Conservation (phyloP, 2,888 invertebrate species). For the Pyrgus malvae region DNA sequence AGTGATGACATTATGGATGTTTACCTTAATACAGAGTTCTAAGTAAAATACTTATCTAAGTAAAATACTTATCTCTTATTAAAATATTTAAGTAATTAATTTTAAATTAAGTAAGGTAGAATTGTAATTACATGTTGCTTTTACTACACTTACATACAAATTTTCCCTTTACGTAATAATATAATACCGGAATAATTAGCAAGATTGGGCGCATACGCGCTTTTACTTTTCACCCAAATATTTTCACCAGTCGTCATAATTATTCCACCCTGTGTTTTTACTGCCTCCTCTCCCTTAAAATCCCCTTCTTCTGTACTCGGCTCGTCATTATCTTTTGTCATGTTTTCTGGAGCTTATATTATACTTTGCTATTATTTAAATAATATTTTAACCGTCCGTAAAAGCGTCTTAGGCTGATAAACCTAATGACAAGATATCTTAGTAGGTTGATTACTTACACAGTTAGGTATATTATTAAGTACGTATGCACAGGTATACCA, state of each 20-base stretch:
- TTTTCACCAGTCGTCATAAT: constrained; percentile 22
- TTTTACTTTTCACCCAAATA: constrained; percentile 19
- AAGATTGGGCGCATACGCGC: constrained; percentile 22
- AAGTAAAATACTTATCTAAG: too few relatives aligned
- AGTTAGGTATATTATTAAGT: too few relatives aligned
- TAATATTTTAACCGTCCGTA: too few relatives aligned
- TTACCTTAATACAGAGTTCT: too few relatives aligned
- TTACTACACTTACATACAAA: constrained; percentile 9
- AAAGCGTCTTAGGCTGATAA: too few relatives aligned
- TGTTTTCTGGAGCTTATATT: constrained; percentile 15
- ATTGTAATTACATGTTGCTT: constrained; percentile 6
- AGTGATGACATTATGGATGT: too few relatives aligned
- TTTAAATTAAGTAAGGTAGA: neutral
- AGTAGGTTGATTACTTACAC: too few relatives aligned
- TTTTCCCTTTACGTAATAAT: constrained; percentile 3
- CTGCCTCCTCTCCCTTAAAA: constrained; percentile 8
- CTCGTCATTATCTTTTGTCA: constrained; percentile 21
- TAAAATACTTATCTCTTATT: too few relatives aligned
- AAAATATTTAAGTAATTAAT: neutral
- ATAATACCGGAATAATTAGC: constrained; percentile 25
- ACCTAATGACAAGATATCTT: too few relatives aligned
- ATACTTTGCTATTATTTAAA: neutral
- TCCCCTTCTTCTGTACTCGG: constrained; percentile 14
- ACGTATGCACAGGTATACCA: too few relatives aligned
- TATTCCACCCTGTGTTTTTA: constrained; percentile 26